A percentile compares a stretch with the other conserved stretches of the same genome.
Evolutionary conservation across 2,113 vertebrate species (phyloP).

Genomic region (Holacanthus passer): DNA sequence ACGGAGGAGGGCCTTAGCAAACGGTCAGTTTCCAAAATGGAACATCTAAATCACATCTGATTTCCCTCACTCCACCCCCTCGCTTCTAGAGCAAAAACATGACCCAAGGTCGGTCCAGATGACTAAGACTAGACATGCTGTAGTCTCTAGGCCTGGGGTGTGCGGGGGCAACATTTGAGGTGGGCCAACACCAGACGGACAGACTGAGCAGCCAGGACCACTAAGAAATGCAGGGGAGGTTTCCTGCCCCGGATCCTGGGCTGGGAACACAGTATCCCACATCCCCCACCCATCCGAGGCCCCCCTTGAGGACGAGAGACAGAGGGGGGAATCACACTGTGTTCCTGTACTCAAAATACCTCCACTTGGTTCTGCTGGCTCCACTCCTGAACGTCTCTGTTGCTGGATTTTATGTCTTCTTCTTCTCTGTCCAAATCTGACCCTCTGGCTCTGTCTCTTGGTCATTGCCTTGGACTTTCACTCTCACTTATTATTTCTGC

Average conservation of each 20-base stretch:
- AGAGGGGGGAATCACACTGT: slow-evolving; percentile 57
- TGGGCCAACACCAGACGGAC: slow-evolving; percentile 55
- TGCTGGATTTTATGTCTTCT: slow-evolving; percentile 43
- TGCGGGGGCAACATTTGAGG: slow-evolving; percentile 32
- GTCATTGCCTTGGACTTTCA: slow-evolving; percentile 42
- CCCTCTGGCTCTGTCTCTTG: slow-evolving; percentile 14
- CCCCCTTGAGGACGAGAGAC: slow-evolving; percentile 62
- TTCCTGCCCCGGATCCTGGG: slow-evolving; percentile 77
- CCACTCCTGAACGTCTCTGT: not conserved
- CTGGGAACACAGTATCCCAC: slow-evolving; percentile 79
- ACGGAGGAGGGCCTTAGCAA: not conserved
- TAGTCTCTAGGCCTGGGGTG: slow-evolving; percentile 6
- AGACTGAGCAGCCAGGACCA: slow-evolving; percentile 51
- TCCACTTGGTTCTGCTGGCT: slow-evolving; percentile 40
- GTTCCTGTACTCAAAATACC: slow-evolving; percentile 78
- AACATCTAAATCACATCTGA: not conserved
- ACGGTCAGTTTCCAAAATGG: not conserved
- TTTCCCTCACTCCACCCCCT: not conserved
- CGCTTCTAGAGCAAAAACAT: slow-evolving; percentile 61
- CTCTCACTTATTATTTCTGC: slow-evolving; percentile 15
- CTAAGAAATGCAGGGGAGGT: slow-evolving; percentile 85
- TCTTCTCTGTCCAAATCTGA: slow-evolving; percentile 30
- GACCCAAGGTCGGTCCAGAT: slow-evolving; percentile 23
- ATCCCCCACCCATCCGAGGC: slow-evolving; percentile 63
- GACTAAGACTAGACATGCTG: slow-evolving; percentile 41